Conservation (phyloP, 2,113 vertebrate species). For the Bubo blakistoni region DNA sequence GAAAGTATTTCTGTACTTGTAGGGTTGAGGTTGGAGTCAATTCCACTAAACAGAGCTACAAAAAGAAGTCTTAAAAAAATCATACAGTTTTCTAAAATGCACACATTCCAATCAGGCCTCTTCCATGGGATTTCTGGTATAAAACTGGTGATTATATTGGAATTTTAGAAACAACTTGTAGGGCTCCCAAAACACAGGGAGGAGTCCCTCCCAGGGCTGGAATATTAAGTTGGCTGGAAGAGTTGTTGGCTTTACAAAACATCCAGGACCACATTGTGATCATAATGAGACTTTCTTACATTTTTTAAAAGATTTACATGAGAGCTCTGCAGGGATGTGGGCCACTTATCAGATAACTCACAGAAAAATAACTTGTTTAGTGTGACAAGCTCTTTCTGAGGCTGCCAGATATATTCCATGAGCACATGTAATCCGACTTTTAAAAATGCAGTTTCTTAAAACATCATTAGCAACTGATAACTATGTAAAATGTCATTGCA, state of each 20-base stretch:
- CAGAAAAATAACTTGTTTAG: constrained; percentile 28
- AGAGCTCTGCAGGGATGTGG: background rate
- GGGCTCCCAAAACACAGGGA: constrained; percentile 48
- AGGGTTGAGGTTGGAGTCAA: background rate
- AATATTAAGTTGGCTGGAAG: constrained; percentile 44
- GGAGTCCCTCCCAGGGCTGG: constrained; percentile 14
- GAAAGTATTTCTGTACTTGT: background rate
- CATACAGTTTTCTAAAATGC: background rate
- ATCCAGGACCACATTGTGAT: background rate
- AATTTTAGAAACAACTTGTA: constrained; percentile 51
- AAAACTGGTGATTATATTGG: constrained; percentile 43
- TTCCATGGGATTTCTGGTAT: constrained; percentile 50
- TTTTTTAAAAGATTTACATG: constrained; percentile 49
- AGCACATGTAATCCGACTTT: background rate
- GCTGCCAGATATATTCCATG: background rate
- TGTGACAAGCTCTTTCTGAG: constrained; percentile 5
- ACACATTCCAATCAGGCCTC: constrained; percentile 12
- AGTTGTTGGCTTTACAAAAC: constrained; percentile 35
- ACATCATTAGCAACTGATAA: background rate
- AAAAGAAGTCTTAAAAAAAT: constrained; percentile 9
- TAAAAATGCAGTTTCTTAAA: background rate
- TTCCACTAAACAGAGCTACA: constrained; percentile 2
- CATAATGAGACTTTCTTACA: background rate
- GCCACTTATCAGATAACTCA: constrained; percentile 20
- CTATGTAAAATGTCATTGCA: background rate